These are phyloP conservation scores for Knipowitschia caucasica DNA, from an alignment of 2,797 vertebrate genomes.

Conservation along the genomic window DNA sequence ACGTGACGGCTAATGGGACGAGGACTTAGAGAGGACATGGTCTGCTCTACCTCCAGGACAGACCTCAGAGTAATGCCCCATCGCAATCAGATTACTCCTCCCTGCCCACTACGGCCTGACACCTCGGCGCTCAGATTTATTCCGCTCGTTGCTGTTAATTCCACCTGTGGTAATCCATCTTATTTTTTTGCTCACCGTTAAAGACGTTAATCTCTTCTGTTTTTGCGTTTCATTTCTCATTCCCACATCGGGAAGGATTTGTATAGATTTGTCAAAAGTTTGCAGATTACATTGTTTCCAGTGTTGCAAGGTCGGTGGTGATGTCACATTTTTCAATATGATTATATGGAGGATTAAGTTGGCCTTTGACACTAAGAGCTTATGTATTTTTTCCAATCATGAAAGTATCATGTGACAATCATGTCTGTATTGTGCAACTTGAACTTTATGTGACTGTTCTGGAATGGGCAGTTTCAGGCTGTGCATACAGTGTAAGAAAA, in stretches of 20 bases:
- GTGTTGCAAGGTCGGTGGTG: conserved; percentile 11
- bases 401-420: background rate
- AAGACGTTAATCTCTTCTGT: conserved; percentile 48
- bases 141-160: conserved; percentile 46
- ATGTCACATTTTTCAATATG: background rate
- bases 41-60: conserved; percentile 60
- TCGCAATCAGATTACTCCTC: conserved; percentile 62
- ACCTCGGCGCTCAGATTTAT: conserved; percentile 41
- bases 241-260: background rate
- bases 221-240: conserved; percentile 41
- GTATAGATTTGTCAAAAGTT: conserved; percentile 27
- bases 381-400: background rate
- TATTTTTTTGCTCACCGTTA: conserved; percentile 27
- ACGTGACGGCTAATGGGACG: conserved; percentile 64
- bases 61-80: conserved; percentile 57
- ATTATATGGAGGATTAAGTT: background rate
- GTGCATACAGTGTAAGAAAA: too few relatives aligned
- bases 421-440: too few relatives aligned
- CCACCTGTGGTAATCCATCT: conserved; percentile 47
- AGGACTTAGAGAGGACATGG: conserved; percentile 61
- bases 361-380: background rate
- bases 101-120: conserved; percentile 47
- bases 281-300: conserved; percentile 18
- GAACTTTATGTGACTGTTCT: too few relatives aligned
- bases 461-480: too few relatives aligned